Evolutionary conservation across 2,888 invertebrate species (phyloP), one percentile per base, ranked within the genome.

Genomic region (Emesis russula): DNA sequence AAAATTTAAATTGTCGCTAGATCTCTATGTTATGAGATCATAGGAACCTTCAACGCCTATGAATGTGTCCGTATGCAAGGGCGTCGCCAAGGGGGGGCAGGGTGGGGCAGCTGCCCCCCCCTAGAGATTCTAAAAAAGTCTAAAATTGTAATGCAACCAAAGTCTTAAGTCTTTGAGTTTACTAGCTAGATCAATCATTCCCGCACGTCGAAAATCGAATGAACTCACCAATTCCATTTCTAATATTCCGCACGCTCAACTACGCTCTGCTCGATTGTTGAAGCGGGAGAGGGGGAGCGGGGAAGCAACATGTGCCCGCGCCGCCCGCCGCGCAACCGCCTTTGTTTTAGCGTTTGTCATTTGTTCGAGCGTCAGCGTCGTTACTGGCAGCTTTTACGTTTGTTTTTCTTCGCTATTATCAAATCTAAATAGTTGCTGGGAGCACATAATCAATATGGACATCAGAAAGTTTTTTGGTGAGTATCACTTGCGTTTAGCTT

Each of bases 371-470:
- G 44, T 74, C 25, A 71, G 71, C 73, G 81, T 81, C 66, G 82
- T 68, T 66, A 82, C 82, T 82, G 74, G 25, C 44, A 44, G 74
- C 83, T 83, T 83, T 83, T 83, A 77, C 83, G 83, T 83, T 77
- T 3, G 77, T 70, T 83, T 83, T 83, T 83, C 70, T 83, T 70
- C 77, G 77, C 83, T 83, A 83, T 83, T 83, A 83, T 77, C 77
- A 83, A 33, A 83, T 83, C 83, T 83, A 77, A 77, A 83, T 73
- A 83, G 77, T 83, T 83, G 83, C 83, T 83, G 83, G 33, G 83
- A 71, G 58, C 83, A 83, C 83, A 83, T 83, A 53, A 83, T 83
- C 83, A 83, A 83, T 83, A 83, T 83, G 71, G 76, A 83, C 83
- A 83, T 83, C 77, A 77, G 77, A 83, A 75, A 68, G 18, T 74